Percentiles rank a stretch among this genome's conserved stretches.
These are phyloP conservation scores for Amphiprion ocellaris DNA, from an alignment of 2,113 vertebrate genomes.

Conservation along the genomic window DNA sequence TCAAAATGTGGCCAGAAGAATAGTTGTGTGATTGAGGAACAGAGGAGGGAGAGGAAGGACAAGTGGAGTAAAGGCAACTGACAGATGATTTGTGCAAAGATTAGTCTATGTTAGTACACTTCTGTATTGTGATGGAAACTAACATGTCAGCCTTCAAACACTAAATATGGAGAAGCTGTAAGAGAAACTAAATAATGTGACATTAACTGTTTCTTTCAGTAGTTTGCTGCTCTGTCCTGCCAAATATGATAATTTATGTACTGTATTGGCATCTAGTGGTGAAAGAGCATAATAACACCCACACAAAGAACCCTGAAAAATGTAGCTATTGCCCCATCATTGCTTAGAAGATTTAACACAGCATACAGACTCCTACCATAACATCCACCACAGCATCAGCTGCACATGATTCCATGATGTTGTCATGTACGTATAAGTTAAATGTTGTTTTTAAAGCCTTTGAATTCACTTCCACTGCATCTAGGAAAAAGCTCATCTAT, in stretches of 20 bases:
- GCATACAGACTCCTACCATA: too few relatives aligned
- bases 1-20: constrained; percentile 12
- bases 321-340: background rate
- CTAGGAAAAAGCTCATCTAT: too few relatives aligned
- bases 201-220: background rate
- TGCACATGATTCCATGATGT: too few relatives aligned
- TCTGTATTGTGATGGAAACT: constrained; percentile 14
- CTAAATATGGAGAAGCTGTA: background rate
- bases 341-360: too few relatives aligned
- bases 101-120: background rate
- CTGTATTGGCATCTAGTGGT: constrained; percentile 59
- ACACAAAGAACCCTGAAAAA: background rate
- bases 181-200: background rate
- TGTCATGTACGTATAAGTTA: too few relatives aligned
- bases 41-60: constrained; percentile 2
- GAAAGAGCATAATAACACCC: background rate
- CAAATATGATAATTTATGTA: background rate
- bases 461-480: too few relatives aligned
- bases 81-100: background rate
- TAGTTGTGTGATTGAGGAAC: constrained; percentile 5
- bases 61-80: background rate
- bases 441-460: too few relatives aligned
- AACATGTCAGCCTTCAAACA: background rate
- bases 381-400: too few relatives aligned
- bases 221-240: background rate